Conservation (phyloP, 2,113 vertebrate genomes). For the Callospermophilus lateralis region DNA sequence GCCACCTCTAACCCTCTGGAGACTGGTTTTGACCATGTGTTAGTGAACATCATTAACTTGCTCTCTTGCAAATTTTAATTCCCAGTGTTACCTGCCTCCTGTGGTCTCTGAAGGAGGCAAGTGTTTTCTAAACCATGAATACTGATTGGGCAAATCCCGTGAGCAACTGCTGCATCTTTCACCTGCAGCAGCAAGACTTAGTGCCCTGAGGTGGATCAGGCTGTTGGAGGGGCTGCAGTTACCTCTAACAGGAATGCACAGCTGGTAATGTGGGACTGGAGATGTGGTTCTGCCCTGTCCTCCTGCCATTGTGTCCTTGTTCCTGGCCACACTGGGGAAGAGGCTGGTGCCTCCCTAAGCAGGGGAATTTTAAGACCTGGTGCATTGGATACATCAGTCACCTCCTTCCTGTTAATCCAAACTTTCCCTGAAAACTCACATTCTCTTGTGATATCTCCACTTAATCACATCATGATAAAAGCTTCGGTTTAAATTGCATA, state of each 20-base stretch:
- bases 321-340: background rate
- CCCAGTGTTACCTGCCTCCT: background rate
- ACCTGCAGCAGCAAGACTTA: no score
- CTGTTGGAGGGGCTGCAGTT: no score
- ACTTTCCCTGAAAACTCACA: background rate
- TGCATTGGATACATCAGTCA: fast-evolving
- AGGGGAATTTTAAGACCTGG: fast-evolving
- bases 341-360: background rate
- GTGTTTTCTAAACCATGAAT: background rate
- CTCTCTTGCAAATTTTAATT: background rate
- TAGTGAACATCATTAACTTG: background rate
- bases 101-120: background rate
- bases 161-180: no score
- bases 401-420: background rate
- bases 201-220: no score
- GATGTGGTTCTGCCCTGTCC: no score
- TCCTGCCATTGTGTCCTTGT: background rate
- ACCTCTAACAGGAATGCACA: no score
- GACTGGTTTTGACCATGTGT: no score
- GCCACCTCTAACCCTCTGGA: background rate
- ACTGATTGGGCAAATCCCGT: no score
- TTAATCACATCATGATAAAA: background rate
- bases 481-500: background rate
- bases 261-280: no score
- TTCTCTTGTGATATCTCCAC: background rate